Base-by-base conservation (phyloP, 1,140 invertebrate species). In the Ectropis grisescens region DNA sequence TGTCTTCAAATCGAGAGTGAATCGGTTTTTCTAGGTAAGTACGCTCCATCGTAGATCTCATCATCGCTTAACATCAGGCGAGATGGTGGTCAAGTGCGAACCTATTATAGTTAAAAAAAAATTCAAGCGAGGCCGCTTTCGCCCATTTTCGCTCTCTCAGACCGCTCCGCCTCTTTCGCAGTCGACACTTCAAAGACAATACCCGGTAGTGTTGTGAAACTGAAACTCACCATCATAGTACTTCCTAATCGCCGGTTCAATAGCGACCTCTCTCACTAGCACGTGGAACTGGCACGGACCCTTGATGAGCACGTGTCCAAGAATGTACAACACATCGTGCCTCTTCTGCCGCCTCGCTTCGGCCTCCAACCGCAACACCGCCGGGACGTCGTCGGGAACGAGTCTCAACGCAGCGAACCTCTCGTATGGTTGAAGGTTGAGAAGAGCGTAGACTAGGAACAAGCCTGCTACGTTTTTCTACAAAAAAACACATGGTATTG, bases 151-250 rank as follows among this genome's bases (percentile, higher is more conserved):
- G n/a, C n/a, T n/a, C n/a, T n/a, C n/a, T n/a, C n/a, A n/a, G n/a
- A n/a, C n/a, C n/a, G n/a, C n/a, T n/a, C n/a, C n/a, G n/a, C n/a
- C n/a, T n/a, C n/a, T n/a, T n/a, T n/a, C n/a, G n/a, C n/a, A n/a
- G n/a, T n/a, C n/a, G n/a, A n/a, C n/a, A n/a, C n/a, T n/a, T n/a
- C n/a, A n/a, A n/a, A n/a, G n/a, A n/a, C n/a, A n/a, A n/a, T n/a
- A n/a, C n/a, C n/a, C n/a, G n/a, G n/a, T n/a, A n/a, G n/a, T n/a
- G n/a, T n/a, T n/a, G n/a, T n/a, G n/a, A n/a, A n/a, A n/a, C n/a
- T n/a, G n/a, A n/a, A n/a, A n/a, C n/a, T 33, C 42, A 75, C 72
- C 59, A 45, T 72, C 62, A n/a, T 66, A 41, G 47, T 72, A 66
- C 9, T 75, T 79, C 13, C 47, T 54, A 1, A 58, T 33, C 0